Evolutionary conservation across 2,888 invertebrate genomes (phyloP), one percentile per base, ranked within the genome.

Genomic region (Spialia ferax): DNA sequence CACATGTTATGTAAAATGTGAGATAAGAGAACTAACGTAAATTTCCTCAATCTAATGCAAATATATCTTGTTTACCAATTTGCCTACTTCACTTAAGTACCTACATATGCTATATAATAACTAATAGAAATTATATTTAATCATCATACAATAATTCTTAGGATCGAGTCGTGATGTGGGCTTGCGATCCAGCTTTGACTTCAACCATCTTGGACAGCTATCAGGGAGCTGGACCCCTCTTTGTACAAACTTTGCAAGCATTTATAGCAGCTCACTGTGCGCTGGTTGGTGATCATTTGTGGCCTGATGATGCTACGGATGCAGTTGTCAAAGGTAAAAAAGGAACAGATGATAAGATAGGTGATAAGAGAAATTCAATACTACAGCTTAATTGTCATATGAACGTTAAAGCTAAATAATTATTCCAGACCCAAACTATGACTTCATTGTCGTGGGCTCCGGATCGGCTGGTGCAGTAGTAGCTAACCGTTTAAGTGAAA

Each of bases 191-290:
- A 1, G 81, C 72, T 0, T 11, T 89, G 15, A 85, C 87, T 0
- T 57, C 82, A 1, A 76, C 79, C n/a, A 80, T 89, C 22, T 72
- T 86, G 73, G 77, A 82, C 71, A 84, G 85, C 68, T 85, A 88
- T 71, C 90, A 93, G 1, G 81, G 85, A 0, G 83, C 89, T 0
- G 92, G 90, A 0, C 86, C 92, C 0, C 71, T 96, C 56, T 95
- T 96, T 79, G 81, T 93, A 1, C 91, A 95, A 10, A 83, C 96
- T 0, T 78, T 96, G 66, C 95, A 95, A 71, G 92, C 94, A 0
- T 81, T 96, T 63, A 80, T 96, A 52, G 85, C 93, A 1, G 94
- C 95, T 0, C 95, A 95, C 76, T 96, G 96, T 75, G 89, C 93
- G 0, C 74, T 96, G n/a, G 89, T 89, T 5, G 92, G 93, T 0